Conservation (phyloP, 2,113 vertebrate genomes). For the Mesoclemmys tuberculata region DNA sequence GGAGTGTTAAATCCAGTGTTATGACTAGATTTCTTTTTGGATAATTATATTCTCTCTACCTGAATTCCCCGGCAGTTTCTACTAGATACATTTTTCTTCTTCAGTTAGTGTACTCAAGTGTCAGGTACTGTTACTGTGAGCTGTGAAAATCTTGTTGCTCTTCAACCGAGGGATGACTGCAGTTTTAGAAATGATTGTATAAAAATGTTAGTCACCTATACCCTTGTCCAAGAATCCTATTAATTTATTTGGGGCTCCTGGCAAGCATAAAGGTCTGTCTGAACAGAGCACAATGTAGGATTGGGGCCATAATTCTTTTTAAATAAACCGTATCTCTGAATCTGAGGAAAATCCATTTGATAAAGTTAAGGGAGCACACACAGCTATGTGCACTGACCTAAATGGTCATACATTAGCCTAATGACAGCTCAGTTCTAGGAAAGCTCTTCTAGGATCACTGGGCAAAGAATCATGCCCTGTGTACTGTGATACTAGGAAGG, state of each 20-base stretch:
- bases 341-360: neutral
- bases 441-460: neutral
- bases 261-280: neutral
- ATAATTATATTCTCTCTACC: neutral
- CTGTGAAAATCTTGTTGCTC: neutral
- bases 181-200: neutral
- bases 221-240: neutral
- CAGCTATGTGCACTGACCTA: neutral
- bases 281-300: neutral
- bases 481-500: neutral
- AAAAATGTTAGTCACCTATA: neutral
- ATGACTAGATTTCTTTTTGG: neutral
- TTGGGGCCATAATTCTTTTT: neutral
- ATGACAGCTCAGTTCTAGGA: neutral
- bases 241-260: neutral
- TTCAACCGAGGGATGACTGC: neutral
- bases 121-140: neutral
- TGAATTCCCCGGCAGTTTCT: neutral
- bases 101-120: neutral
- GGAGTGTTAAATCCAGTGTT: neutral
- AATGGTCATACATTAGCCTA: neutral
- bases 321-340: neutral
- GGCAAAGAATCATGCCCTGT: neutral
- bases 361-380: neutral
- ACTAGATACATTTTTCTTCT: neutral